These are phyloP conservation scores for Mastacembelus armatus DNA, from an alignment of 2,797 vertebrate genomes.

Conservation along the genomic window DNA sequence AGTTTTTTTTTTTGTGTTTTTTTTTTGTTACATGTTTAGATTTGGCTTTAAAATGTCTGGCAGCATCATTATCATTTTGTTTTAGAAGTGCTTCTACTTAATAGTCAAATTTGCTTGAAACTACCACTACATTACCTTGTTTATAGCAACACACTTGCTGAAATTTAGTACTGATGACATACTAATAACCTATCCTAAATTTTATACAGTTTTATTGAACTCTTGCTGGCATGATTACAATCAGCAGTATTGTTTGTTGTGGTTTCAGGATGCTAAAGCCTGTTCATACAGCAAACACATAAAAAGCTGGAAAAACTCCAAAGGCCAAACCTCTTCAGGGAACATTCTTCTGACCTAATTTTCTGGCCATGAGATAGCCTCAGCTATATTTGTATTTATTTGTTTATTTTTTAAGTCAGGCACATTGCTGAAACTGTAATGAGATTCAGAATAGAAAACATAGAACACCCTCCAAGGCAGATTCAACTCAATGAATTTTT, in stretches of 20 bases:
- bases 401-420: constrained; percentile 50
- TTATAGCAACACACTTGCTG: background rate
- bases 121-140: background rate
- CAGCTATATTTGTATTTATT: constrained; percentile 31
- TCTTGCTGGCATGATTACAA: constrained; percentile 11
- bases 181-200: constrained; percentile 4
- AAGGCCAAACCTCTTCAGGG: constrained; percentile 59
- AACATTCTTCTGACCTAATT: constrained; percentile 75
- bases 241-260: background rate
- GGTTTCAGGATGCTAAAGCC: constrained; percentile 10
- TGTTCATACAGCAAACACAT: constrained; percentile 46
- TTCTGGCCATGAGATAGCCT: constrained; percentile 66
- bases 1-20: constrained; percentile 17
- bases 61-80: background rate
- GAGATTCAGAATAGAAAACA: constrained; percentile 74
- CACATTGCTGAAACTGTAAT: constrained; percentile 62
- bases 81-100: background rate
- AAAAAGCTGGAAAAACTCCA: constrained; percentile 41
- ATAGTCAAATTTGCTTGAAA: background rate
- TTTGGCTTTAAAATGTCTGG: constrained; percentile 3
- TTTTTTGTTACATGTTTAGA: background rate
- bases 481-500: constrained; percentile 84
- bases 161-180: background rate
- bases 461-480: constrained; percentile 74
- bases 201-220: constrained; percentile 2